A percentile compares a stretch with the other conserved stretches of the same genome.
phyloP scores from a whole-genome alignment of 2,888 invertebrate genomes.

The Notocelia uddmanniana region DNA sequence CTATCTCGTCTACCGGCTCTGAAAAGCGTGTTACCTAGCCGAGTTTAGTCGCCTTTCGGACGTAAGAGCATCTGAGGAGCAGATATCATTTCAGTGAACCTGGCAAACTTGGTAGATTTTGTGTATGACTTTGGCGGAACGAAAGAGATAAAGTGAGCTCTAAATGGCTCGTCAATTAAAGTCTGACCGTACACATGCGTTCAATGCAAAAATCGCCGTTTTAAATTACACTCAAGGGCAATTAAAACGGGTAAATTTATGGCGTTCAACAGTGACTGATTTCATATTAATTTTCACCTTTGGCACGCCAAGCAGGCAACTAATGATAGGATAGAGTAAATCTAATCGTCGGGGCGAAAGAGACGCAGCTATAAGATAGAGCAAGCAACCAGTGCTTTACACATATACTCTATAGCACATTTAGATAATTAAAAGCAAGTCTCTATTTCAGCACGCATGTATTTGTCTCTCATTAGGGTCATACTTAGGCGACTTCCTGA shows the following conservation, averaged over 20 bases:
- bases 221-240: background rate
- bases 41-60: too few species aligned
- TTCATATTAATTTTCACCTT: conserved; percentile 53
- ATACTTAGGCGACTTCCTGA: background rate
- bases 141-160: too few species aligned
- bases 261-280: conserved; percentile 10
- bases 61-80: too few species aligned
- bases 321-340: conserved; percentile 49
- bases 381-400: conserved; percentile 37
- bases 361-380: conserved; percentile 39
- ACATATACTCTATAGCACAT: conserved; percentile 16
- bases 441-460: background rate
- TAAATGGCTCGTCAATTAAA: too few species aligned
- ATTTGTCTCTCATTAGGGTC: background rate
- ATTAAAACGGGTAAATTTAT: background rate
- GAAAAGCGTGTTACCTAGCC: too few species aligned
- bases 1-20: too few species aligned
- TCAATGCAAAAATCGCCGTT: conserved; percentile 7
- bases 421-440: conserved; percentile 6
- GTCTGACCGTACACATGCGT: background rate
- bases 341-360: background rate
- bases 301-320: conserved; percentile 63
- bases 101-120: too few species aligned
- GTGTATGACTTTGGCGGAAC: too few species aligned
- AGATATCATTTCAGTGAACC: too few species aligned